Conservation (phyloP, 2,113 vertebrate species). For the Phyllostomus discolor region DNA sequence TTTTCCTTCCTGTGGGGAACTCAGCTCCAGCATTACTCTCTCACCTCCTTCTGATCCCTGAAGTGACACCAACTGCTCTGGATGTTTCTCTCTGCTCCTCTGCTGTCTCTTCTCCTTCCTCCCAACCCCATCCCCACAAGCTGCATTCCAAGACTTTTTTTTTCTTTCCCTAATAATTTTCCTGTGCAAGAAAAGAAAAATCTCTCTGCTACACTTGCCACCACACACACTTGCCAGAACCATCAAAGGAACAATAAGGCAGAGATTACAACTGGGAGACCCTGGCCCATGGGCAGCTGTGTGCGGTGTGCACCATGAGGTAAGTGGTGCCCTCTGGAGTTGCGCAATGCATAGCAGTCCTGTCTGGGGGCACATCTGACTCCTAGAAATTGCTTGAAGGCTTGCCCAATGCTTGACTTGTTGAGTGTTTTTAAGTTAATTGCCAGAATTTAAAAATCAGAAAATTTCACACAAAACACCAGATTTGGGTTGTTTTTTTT, state of each 20-base stretch:
- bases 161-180: not conserved
- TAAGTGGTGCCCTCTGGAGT: not conserved
- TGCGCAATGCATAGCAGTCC: not conserved
- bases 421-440: not conserved
- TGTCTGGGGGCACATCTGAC: not conserved
- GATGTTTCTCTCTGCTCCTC: not conserved
- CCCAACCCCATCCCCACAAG: not conserved
- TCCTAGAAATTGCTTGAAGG: not conserved
- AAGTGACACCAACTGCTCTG: not conserved
- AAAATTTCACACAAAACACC: conserved; percentile 18
- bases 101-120: not conserved
- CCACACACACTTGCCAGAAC: not conserved
- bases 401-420: not conserved
- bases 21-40: not conserved
- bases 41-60: not conserved
- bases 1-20: not conserved
- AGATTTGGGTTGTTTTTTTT: not conserved
- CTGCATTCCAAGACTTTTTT: not conserved
- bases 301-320: not conserved
- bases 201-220: not conserved
- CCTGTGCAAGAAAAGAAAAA: not conserved
- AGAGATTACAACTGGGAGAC: not conserved
- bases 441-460: conserved; percentile 22
- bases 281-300: not conserved
- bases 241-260: not conserved